These are phyloP conservation scores for Atethmia centrago DNA, from an alignment of 2,888 invertebrate genomes.

Conservation along the genomic window DNA sequence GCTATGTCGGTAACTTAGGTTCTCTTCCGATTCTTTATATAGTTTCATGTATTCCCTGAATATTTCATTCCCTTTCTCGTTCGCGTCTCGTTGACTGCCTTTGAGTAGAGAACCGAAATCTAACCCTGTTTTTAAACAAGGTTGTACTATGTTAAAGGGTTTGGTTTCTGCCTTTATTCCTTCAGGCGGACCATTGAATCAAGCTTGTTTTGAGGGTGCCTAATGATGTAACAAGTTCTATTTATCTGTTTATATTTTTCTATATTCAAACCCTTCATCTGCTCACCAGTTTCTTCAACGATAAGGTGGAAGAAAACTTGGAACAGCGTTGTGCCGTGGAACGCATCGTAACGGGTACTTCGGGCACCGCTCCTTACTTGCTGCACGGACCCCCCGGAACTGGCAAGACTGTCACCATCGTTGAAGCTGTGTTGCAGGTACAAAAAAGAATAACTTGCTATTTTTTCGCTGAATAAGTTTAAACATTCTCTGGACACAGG, in stretches of 20 bases:
- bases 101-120: background rate
- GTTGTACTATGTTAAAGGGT: no score
- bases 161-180: no score
- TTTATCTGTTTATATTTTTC: background rate
- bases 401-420: constrained; percentile 91
- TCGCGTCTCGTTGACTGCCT: no score
- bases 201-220: no score
- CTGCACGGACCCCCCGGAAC: constrained; percentile 86
- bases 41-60: no score
- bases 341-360: constrained; percentile 89
- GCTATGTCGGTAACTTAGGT: no score
- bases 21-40: no score
- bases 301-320: constrained; percentile 68
- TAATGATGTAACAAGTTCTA: no score
- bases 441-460: background rate
- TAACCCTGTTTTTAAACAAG: background rate
- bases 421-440: constrained; percentile 83
- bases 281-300: constrained; percentile 76
- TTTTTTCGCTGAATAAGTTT: background rate
- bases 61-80: no score
- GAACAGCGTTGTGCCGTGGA: constrained; percentile 86
- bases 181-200: no score
- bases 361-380: constrained; percentile 93
- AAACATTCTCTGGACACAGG: background rate
- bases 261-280: background rate